These are phyloP conservation scores for Eupeodes latifasciatus DNA, from an alignment of 2,888 invertebrate species.

Conservation along the genomic window DNA sequence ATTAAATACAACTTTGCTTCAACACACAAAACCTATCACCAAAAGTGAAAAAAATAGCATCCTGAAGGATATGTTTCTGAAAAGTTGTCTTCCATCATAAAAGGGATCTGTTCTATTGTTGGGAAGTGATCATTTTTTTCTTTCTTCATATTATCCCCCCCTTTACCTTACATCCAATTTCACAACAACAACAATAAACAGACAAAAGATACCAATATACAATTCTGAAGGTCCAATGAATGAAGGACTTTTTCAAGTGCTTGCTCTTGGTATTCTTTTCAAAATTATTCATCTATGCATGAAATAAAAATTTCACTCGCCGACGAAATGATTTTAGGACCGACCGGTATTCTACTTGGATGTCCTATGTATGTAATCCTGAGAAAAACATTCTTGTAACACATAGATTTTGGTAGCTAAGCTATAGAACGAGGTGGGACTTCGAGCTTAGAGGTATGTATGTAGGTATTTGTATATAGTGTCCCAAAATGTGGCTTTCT, in stretches of 20 bases:
- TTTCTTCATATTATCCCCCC: too few species aligned
- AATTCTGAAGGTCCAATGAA: conserved; percentile 34
- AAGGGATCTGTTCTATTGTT: too few species aligned
- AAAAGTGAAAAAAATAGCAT: too few species aligned
- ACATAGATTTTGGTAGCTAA: background rate
- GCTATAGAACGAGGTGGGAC: background rate
- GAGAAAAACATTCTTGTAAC: conserved; percentile 31
- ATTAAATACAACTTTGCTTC: too few species aligned
- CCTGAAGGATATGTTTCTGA: too few species aligned
- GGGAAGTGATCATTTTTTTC: too few species aligned
- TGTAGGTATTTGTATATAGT: background rate
- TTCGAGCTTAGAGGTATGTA: background rate
- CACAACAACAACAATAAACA: too few species aligned
- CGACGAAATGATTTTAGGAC: conserved; percentile 47
- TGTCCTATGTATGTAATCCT: background rate
- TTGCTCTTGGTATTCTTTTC: conserved; percentile 41
- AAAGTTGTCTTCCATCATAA: too few species aligned
- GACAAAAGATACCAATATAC: background rate
- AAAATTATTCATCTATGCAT: conserved; percentile 74
- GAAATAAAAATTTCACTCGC: conserved; percentile 68
- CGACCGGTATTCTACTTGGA: too few species aligned
- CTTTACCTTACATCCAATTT: too few species aligned
- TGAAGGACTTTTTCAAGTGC: background rate
- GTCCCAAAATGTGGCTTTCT: background rate
- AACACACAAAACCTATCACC: too few species aligned